phyloP scores from a whole-genome alignment of 2,113 vertebrate genomes.

The Phalacrocorax pelagicus region DNA sequence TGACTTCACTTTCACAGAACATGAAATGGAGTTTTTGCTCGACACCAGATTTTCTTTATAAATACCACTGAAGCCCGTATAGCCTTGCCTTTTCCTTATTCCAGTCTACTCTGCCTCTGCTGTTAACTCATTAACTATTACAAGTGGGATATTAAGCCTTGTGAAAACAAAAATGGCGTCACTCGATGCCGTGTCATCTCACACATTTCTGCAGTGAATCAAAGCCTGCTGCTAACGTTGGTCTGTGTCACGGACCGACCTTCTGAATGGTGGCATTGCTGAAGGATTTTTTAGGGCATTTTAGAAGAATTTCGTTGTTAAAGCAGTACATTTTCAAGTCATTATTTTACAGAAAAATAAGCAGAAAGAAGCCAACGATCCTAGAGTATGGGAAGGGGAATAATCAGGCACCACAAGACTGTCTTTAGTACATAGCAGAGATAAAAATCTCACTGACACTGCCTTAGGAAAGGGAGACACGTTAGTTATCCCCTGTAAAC shows the following conservation, averaged over 20 bases:
- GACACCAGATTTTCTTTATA: background rate
- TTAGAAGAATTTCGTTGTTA: background rate
- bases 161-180: background rate
- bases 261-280: background rate
- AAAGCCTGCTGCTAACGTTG: background rate
- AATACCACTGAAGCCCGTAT: background rate
- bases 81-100: background rate
- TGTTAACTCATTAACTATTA: background rate
- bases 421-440: slow-evolving; percentile 17
- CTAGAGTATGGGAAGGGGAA: background rate
- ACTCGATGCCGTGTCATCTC: background rate
- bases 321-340: background rate
- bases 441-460: background rate
- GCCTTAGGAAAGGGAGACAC: background rate
- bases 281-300: background rate
- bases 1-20: background rate
- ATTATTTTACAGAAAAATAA: background rate
- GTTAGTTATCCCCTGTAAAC: slow-evolving; percentile 16
- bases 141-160: background rate
- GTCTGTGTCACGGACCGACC: background rate
- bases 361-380: background rate
- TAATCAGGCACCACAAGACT: background rate
- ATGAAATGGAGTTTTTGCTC: background rate
- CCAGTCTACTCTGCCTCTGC: background rate
- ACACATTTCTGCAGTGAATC: background rate